These are phyloP conservation scores for Rallus crepitans DNA, from an alignment of 2,797 vertebrate genomes.

Conservation along the genomic window DNA sequence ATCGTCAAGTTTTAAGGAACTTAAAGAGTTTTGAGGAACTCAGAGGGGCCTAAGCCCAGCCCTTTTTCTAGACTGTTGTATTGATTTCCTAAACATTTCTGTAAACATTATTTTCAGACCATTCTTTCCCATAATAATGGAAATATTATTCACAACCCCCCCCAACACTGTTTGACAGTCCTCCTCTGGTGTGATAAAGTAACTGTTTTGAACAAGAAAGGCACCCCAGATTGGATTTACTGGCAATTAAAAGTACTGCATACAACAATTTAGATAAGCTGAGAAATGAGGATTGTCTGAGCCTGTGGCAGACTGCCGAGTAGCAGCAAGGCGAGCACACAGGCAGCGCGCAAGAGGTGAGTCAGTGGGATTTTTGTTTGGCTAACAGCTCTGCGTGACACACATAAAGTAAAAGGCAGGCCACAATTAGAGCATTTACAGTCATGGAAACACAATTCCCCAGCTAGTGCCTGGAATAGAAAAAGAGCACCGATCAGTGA, in stretches of 20 bases:
- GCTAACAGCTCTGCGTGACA: slow-evolving; percentile 14
- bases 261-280: not conserved
- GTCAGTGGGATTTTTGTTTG: not conserved
- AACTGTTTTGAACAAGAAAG: not conserved
- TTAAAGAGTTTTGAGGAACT: not conserved
- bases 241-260: not conserved
- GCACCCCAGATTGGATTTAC: not conserved
- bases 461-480: not conserved
- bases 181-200: not conserved
- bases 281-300: not conserved
- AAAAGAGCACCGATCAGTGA: not conserved
- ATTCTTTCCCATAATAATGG: not conserved
- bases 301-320: not conserved
- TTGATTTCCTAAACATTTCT: not conserved
- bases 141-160: not conserved
- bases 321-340: not conserved
- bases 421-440: not conserved
- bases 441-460: slow-evolving; percentile 3
- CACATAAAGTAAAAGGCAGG: not conserved
- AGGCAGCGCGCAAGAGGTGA: not conserved
- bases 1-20: not conserved
- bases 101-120: not conserved
- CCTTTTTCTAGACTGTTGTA: not conserved
- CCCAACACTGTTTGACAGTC: not conserved
- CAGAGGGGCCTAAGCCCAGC: not conserved